Conservation (phyloP, 2,888 invertebrate species). For the Bursaphelenchus okinawaensis region DNA sequence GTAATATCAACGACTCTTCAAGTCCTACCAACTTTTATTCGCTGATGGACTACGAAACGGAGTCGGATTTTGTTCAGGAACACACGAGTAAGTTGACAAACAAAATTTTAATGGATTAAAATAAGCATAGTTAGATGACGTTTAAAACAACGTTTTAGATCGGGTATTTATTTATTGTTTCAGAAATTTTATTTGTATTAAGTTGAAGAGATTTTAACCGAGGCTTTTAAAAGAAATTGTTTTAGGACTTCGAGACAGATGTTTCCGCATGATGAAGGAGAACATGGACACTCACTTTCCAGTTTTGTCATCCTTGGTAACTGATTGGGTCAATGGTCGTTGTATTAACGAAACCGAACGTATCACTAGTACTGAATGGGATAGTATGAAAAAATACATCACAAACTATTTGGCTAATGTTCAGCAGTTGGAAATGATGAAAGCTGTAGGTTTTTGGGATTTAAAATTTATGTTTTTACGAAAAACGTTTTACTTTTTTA, state of each 20-base stretch:
- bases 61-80: conserved; percentile 35
- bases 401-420: conserved; percentile 24
- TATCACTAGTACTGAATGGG: conserved; percentile 30
- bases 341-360: conserved; percentile 25
- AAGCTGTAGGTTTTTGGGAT: conserved; percentile 6
- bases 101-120: conserved; percentile 8
- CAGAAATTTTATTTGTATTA: conserved; percentile 7
- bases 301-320: conserved; percentile 20
- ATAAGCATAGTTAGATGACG: too few species aligned
- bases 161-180: background rate
- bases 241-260: conserved; percentile 31
- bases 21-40: conserved; percentile 35
- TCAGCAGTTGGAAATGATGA: conserved; percentile 19
- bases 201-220: conserved; percentile 1
- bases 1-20: conserved; percentile 10
- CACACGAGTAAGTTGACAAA: conserved; percentile 27
- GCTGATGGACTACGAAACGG: conserved; percentile 43
- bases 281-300: conserved; percentile 24
- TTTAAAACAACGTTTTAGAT: too few species aligned
- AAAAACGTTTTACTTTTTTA: background rate
- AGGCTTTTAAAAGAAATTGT: conserved; percentile 1
- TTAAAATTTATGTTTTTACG: background rate
- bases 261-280: conserved; percentile 29
- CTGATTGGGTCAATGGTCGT: conserved; percentile 28
- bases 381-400: conserved; percentile 33